These are phyloP conservation scores for Epizoanthus stellaris DNA, from an alignment of 92 coral and sea anemone species.

Conservation along the genomic window DNA sequence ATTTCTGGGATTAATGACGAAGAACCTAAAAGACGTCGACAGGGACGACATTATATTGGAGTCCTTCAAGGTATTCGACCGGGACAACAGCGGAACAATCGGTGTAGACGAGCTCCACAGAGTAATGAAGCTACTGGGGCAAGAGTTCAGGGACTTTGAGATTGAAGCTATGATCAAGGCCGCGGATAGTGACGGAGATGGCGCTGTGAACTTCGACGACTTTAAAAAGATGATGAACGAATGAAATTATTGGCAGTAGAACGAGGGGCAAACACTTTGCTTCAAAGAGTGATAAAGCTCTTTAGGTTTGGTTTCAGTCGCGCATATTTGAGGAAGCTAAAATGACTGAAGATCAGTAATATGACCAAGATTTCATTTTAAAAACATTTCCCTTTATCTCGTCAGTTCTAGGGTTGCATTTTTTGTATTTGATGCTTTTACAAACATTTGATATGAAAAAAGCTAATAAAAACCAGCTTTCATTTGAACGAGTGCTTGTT, in stretches of 20 bases:
- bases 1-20: slow-evolving; percentile 84
- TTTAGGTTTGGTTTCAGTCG: background rate
- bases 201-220: slow-evolving; percentile 84
- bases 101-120: slow-evolving; percentile 80
- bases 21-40: slow-evolving; percentile 84
- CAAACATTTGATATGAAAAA: no score
- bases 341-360: background rate
- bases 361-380: no score
- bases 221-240: slow-evolving; percentile 90
- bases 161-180: slow-evolving; percentile 87
- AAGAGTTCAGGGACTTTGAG: slow-evolving; percentile 87
- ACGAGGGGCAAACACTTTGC: background rate
- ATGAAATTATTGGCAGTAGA: background rate
- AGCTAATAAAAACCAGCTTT: no score
- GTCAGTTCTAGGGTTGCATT: no score
- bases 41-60: slow-evolving; percentile 88
- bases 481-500: no score
- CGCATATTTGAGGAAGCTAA: background rate
- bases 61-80: slow-evolving; percentile 91
- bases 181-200: slow-evolving; percentile 93
- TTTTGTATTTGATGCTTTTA: no score
- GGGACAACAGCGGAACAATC: slow-evolving; percentile 86
- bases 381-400: no score
- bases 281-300: background rate
- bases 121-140: slow-evolving; percentile 85